Conservation (phyloP, 2,888 invertebrate genomes). For the Arrhopalites spinosus region DNA sequence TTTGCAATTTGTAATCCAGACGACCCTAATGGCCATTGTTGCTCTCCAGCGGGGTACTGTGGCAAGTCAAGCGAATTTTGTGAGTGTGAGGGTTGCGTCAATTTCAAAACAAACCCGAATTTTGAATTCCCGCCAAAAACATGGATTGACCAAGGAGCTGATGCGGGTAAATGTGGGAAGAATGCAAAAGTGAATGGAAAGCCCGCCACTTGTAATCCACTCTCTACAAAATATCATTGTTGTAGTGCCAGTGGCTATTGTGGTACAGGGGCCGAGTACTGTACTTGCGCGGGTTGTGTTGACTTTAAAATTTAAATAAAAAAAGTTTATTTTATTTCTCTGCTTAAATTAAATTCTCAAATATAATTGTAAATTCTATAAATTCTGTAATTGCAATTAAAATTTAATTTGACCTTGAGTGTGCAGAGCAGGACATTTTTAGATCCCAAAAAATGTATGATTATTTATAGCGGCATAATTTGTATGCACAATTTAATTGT, state of each 20-base stretch:
- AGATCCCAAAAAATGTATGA: no score
- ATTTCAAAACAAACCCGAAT: neutral
- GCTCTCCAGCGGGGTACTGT: neutral
- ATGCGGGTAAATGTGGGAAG: neutral
- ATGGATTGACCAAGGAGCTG: neutral
- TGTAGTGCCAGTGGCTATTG: neutral
- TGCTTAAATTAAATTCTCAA: no score
- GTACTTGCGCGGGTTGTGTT: neutral
- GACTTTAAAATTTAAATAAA: neutral
- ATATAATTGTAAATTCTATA: no score
- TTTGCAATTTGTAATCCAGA: neutral
- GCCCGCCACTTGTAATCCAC: neutral
- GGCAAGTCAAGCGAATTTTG: neutral
- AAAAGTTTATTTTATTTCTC: no score
- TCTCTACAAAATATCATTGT: neutral
- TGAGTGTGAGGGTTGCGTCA: neutral
- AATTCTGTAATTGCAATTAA: no score
- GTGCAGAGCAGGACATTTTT: no score
- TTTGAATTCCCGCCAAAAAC: neutral
- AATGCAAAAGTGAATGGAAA: neutral
- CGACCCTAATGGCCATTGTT: neutral
- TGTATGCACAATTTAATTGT: no score
- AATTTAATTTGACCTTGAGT: no score
- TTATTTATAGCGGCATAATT: no score
- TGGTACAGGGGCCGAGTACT: neutral